Conservation (phyloP, 1,140 invertebrate species). For the Diplogasteroides magnus region DNA sequence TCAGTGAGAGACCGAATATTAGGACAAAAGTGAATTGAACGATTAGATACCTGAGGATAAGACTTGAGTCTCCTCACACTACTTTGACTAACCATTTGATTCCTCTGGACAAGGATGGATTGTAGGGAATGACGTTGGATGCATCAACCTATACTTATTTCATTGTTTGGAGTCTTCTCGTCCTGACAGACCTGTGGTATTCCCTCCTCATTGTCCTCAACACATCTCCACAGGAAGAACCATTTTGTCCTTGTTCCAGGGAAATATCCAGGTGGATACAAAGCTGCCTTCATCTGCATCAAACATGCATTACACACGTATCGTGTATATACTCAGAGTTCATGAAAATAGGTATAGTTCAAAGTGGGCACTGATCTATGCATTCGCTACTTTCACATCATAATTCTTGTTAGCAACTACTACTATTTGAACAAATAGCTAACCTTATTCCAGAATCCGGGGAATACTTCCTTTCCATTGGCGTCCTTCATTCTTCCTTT, state of each 20-base stretch:
- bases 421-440: not conserved
- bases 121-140: not conserved
- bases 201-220: not conserved
- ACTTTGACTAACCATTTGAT: too few species aligned
- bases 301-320: too few species aligned
- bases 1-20: too few species aligned
- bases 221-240: not conserved
- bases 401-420: too few species aligned
- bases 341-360: too few species aligned
- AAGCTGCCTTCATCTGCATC: too few species aligned
- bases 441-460: slow-evolving; percentile 35
- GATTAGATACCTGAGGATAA: too few species aligned
- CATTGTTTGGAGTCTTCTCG: not conserved
- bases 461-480: slow-evolving; percentile 43
- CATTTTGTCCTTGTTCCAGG: slow-evolving; percentile 6
- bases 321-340: too few species aligned
- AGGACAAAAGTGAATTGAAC: too few species aligned
- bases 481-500: slow-evolving; percentile 43
- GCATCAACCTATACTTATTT: not conserved
- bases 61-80: too few species aligned
- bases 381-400: too few species aligned
- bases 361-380: too few species aligned
- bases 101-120: not conserved
- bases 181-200: not conserved
- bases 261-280: not conserved